phyloP scores from a whole-genome alignment of 2,888 invertebrate species.

The Celastrina argiolus region DNA sequence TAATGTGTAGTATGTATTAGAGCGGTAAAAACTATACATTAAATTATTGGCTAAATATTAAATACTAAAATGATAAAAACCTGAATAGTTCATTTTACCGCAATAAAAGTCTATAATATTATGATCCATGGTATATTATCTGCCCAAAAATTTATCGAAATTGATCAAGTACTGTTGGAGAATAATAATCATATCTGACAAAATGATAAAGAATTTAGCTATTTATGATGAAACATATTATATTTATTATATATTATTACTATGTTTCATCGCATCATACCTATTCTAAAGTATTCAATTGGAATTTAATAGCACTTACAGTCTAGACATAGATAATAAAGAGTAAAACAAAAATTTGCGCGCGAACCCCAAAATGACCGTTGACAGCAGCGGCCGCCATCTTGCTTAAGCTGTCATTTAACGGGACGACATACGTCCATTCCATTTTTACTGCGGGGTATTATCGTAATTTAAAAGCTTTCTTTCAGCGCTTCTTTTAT shows the following conservation, averaged over 20 bases:
- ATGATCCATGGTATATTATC: too few species aligned
- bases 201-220: too few species aligned
- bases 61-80: too few species aligned
- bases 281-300: not conserved
- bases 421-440: constrained; percentile 16
- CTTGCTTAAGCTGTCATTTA: constrained; percentile 11
- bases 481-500: constrained; percentile 11
- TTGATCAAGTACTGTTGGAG: too few species aligned
- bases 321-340: constrained; percentile 1
- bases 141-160: too few species aligned
- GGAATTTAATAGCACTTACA: not conserved
- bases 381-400: constrained; percentile 14
- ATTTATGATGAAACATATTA: too few species aligned
- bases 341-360: not conserved
- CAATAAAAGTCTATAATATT: too few species aligned
- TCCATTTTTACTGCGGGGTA: constrained; percentile 14
- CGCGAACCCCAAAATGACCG: constrained; percentile 1
- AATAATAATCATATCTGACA: too few species aligned
- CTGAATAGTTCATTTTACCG: too few species aligned
- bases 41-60: too few species aligned
- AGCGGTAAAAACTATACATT: too few species aligned
- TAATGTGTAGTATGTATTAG: too few species aligned
- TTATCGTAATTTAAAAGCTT: constrained; percentile 16
- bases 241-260: not conserved
- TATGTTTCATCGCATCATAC: not conserved